Conservation (phyloP, 2,888 invertebrate genomes). For the Patella ulyssiponensis region DNA sequence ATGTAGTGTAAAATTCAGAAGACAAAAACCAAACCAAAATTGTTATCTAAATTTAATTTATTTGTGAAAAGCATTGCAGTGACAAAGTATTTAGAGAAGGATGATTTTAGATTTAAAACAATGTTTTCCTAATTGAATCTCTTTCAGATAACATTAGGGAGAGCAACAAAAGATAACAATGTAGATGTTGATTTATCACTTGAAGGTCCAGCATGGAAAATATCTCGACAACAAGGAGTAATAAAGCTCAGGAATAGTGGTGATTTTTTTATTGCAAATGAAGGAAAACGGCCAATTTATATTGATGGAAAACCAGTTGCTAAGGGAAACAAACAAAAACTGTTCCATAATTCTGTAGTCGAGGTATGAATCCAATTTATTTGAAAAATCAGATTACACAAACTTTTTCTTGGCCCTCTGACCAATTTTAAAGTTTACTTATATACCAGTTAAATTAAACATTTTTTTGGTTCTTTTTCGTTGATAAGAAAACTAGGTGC, state of each 20-base stretch:
- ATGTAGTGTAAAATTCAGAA: no score
- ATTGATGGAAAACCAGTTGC: slow-evolving; percentile 93
- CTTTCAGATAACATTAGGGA: slow-evolving; percentile 87
- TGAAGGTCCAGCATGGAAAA: slow-evolving; percentile 94
- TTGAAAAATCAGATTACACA: no score
- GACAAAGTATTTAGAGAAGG: no score
- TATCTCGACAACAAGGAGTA: slow-evolving; percentile 90
- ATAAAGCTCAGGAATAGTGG: slow-evolving; percentile 91
- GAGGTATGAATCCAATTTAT: slow-evolving; percentile 78
- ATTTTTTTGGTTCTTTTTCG: no score
- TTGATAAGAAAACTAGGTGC: no score
- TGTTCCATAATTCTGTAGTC: slow-evolving; percentile 94
- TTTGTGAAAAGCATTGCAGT: no score
- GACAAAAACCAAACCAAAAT: no score
- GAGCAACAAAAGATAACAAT: slow-evolving; percentile 87
- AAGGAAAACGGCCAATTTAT: slow-evolving; percentile 94
- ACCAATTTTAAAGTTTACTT: no score
- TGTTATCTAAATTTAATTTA: no score
- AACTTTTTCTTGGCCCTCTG: no score
- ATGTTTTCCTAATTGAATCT: slow-evolving; percentile 12
- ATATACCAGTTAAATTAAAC: no score
- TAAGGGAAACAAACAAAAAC: slow-evolving; percentile 88
- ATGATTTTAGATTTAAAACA: no score
- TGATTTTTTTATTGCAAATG: slow-evolving; percentile 94
- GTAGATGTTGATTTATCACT: slow-evolving; percentile 94